These are phyloP conservation scores for Cheilosia soror DNA, from an alignment of 2,888 invertebrate species.

Conservation along the genomic window DNA sequence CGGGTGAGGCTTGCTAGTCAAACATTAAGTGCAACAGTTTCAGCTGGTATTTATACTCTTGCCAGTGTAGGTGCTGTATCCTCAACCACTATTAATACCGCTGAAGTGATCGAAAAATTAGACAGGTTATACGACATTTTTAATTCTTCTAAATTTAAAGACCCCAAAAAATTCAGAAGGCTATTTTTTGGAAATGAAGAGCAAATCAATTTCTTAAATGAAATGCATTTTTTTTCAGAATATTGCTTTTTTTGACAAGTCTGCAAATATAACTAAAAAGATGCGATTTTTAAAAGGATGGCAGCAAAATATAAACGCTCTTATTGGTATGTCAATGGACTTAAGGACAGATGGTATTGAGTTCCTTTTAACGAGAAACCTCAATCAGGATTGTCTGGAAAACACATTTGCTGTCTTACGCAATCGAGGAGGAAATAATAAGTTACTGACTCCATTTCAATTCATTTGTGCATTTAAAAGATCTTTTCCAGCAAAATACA, in stretches of 20 bases:
- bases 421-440: conserved; percentile 36
- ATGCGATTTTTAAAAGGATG: conserved; percentile 24
- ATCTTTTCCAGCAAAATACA: conserved; percentile 6
- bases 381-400: conserved; percentile 29
- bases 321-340: background rate
- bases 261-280: background rate
- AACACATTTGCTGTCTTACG: conserved; percentile 31
- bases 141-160: conserved; percentile 24
- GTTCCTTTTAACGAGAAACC: conserved; percentile 23
- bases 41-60: conserved; percentile 17
- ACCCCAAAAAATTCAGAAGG: conserved; percentile 5
- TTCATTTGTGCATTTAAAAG: conserved; percentile 18
- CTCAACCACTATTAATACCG: conserved; percentile 12
- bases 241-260: background rate
- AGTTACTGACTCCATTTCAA: conserved; percentile 23
- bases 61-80: conserved; percentile 10
- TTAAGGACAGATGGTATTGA: background rate
- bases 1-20: background rate
- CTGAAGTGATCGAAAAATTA: conserved; percentile 14
- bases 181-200: conserved; percentile 15
- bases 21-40: conserved; percentile 3
- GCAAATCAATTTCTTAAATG: conserved; percentile 2
- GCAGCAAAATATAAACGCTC: conserved; percentile 25
- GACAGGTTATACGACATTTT: conserved; percentile 25
- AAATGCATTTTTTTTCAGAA: background rate